A percentile compares a stretch with the other conserved stretches of the same genome.
Conservation (phyloP, 2,888 invertebrate genomes). For the Parasteatoda lunata region DNA sequence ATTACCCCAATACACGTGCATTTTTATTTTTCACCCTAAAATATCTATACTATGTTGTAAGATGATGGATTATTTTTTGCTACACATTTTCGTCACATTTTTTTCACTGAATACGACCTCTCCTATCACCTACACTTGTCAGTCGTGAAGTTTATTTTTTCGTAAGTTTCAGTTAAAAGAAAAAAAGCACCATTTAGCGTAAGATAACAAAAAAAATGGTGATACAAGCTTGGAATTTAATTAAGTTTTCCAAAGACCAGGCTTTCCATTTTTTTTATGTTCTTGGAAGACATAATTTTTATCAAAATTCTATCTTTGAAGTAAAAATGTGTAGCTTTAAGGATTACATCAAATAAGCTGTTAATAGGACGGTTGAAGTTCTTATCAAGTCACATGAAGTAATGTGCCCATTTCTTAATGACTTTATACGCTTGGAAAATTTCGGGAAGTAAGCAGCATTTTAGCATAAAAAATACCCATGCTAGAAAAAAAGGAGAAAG, state of each 20-base stretch:
- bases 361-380: neutral
- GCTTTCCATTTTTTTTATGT: neutral
- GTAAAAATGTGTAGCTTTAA: neutral
- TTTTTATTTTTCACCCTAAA: neutral
- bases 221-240: neutral
- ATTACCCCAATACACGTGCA: neutral
- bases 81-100: too few relatives aligned
- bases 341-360: neutral
- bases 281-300: neutral
- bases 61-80: neutral
- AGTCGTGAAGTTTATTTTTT: neutral
- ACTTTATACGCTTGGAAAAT: too few relatives aligned
- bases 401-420: too few relatives aligned
- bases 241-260: slow-evolving; percentile 1
- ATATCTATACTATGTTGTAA: neutral
- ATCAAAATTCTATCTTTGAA: slow-evolving; percentile 2
- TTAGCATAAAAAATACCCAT: too few relatives aligned
- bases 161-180: too few relatives aligned
- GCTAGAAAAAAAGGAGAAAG: too few relatives aligned
- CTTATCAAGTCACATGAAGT: neutral
- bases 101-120: neutral
- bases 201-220: neutral
- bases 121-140: neutral
- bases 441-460: too few relatives aligned
- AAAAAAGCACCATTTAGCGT: too few relatives aligned